Percentiles rank a stretch among this genome's conserved stretches.
phyloP scores from a whole-genome alignment of 2,113 vertebrate species.

The Morone saxatilis region DNA sequence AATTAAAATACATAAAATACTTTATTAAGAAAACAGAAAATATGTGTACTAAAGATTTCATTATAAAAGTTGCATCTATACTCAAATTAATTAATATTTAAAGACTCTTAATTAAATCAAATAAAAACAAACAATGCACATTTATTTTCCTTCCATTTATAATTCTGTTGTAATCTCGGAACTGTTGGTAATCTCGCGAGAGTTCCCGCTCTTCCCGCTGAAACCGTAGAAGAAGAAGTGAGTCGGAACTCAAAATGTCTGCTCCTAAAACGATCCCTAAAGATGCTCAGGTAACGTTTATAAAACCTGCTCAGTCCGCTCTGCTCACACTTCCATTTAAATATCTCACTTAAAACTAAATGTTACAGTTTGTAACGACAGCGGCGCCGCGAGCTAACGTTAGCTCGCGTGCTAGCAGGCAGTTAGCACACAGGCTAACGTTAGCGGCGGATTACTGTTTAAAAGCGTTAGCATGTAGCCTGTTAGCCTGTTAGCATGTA shows the following conservation, averaged over 20 bases:
- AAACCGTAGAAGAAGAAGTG: conserved; percentile 36
- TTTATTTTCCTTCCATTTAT: neutral
- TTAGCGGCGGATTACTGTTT: neutral
- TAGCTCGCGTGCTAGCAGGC: too few species aligned
- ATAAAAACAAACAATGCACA: too few species aligned
- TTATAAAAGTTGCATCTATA: too few species aligned
- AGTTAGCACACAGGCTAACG: neutral
- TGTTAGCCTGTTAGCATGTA: conserved; percentile 23
- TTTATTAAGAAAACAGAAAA: too few species aligned
- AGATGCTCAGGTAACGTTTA: conserved; percentile 72
- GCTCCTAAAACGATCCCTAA: conserved; percentile 79
- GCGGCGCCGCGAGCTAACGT: too few species aligned
- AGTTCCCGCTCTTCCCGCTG: neutral
- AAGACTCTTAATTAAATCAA: too few species aligned
- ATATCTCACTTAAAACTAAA: too few species aligned
- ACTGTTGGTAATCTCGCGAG: neutral
- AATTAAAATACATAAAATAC: too few species aligned
- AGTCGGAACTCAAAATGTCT: conserved; percentile 63
- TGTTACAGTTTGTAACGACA: too few species aligned
- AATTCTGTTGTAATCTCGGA: neutral
- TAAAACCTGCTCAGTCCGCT: neutral
- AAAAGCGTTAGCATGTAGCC: neutral
- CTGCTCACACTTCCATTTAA: too few species aligned
- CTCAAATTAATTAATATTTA: too few species aligned
- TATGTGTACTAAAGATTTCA: too few species aligned